Evolutionary conservation across 2,113 vertebrate genomes (phyloP).

Genomic region (Benthochromis sp.): DNA sequence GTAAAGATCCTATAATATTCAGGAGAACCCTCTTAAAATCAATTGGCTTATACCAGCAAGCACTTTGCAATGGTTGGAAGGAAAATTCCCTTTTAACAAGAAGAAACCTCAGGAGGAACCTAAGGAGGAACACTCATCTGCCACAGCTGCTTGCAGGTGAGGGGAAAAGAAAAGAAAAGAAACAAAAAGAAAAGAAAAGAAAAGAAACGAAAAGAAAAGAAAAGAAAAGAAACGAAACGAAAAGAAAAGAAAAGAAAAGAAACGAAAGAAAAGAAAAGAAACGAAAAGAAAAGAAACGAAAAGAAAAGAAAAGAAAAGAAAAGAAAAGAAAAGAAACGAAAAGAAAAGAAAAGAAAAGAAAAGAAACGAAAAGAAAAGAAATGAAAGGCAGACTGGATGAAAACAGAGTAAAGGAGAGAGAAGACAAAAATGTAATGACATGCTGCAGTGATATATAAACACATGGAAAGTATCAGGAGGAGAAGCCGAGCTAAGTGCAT

Average conservation of each 20-base stretch:
- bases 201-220: background rate
- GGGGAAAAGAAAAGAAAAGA: background rate
- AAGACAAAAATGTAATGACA: background rate
- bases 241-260: background rate
- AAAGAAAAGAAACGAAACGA: background rate
- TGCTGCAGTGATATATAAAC: background rate
- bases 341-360: background rate
- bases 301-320: background rate
- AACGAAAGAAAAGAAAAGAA: no score
- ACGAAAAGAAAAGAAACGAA: background rate
- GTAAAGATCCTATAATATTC: background rate
- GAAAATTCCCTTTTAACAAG: background rate
- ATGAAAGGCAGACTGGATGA: rapidly evolving
- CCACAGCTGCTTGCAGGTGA: background rate
- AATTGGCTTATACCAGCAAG: rapidly evolving
- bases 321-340: background rate
- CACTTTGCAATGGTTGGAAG: background rate
- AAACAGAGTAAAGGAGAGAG: background rate
- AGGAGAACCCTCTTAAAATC: rapidly evolving
- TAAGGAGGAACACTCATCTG: background rate
- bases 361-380: background rate
- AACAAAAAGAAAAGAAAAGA: background rate
- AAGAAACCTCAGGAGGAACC: background rate
- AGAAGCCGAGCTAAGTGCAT: background rate
- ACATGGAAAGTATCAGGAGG: background rate